A percentile compares a stretch with the other conserved stretches of the same genome.
Evolutionary conservation across 2,113 vertebrate species (phyloP).

Genomic region (Phodopus roborovskii): DNA sequence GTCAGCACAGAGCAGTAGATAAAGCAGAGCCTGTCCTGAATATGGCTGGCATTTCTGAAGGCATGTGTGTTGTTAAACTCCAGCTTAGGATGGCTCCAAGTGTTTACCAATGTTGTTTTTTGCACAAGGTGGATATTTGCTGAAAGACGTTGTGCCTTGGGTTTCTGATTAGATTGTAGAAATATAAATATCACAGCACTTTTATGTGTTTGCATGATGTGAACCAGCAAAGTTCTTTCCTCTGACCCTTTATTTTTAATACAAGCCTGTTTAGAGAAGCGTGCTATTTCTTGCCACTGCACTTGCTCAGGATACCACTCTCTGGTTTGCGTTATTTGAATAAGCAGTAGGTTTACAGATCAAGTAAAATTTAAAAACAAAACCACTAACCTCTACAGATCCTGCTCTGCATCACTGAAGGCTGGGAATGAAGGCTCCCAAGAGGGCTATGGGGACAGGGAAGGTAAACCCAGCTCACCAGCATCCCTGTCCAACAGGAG

Average conservation of each 20-base stretch:
- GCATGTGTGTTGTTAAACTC: slow-evolving; percentile 75
- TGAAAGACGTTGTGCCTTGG: slow-evolving; percentile 68
- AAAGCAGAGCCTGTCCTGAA: slow-evolving; percentile 38
- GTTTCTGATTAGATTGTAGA: slow-evolving; percentile 65
- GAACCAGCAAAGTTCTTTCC: slow-evolving; percentile 77
- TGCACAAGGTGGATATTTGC: slow-evolving; percentile 78
- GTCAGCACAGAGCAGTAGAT: slow-evolving; percentile 4
- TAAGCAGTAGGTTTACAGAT: slow-evolving; percentile 63
- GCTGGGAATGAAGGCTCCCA: slow-evolving; percentile 65
- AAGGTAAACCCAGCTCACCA: slow-evolving; percentile 58
- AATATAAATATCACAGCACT: slow-evolving; percentile 75
- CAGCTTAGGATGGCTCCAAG: slow-evolving; percentile 65
- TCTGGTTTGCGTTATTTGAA: slow-evolving; percentile 76
- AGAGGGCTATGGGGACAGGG: slow-evolving; percentile 54
- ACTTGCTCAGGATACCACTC: slow-evolving; percentile 8
- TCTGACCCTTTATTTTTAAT: slow-evolving; percentile 77
- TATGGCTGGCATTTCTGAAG: slow-evolving; percentile 74
- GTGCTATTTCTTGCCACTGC: slow-evolving; percentile 66
- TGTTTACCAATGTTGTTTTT: slow-evolving; percentile 73
- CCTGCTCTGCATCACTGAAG: slow-evolving; percentile 52
- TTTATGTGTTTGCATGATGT: slow-evolving; percentile 53
- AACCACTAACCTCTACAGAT: slow-evolving; percentile 70
- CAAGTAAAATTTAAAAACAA: slow-evolving; percentile 58
- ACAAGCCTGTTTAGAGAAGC: slow-evolving; percentile 69
- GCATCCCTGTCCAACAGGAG: slow-evolving; percentile 69